Conservation (phyloP, 2,888 invertebrate species). For the Melangyna quadrimaculata region DNA sequence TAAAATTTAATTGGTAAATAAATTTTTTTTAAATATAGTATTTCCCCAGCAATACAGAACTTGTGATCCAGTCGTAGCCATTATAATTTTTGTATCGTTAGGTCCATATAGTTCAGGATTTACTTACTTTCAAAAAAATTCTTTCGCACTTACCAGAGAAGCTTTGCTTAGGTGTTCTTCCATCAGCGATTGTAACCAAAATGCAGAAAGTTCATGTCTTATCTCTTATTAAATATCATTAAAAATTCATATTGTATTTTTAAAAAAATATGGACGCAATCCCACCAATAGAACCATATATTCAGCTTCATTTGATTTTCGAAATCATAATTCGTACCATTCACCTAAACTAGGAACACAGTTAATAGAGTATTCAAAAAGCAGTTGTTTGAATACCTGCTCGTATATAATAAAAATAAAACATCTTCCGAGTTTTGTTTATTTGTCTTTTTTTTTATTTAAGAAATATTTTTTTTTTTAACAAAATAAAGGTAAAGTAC, state of each 20-base stretch:
- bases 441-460: conserved; percentile 13
- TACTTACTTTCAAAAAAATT: neutral
- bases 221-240: neutral
- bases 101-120: neutral
- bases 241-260: neutral
- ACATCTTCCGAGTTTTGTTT: conserved; percentile 19
- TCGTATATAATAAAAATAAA: conserved; percentile 20
- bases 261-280: neutral
- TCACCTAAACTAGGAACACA: neutral
- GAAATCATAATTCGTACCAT: neutral
- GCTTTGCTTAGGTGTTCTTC: neutral
- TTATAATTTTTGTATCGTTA: neutral
- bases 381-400: neutral
- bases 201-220: neutral
- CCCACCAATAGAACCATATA: neutral
- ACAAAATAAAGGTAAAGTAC: neutral
- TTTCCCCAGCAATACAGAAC: too few species aligned
- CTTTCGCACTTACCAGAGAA: neutral
- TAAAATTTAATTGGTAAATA: too few species aligned
- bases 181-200: neutral
- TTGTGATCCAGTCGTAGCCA: neutral
- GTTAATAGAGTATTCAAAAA: neutral
- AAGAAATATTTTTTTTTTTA: conserved; percentile 12
- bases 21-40: too few species aligned
- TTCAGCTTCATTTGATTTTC: neutral